These are phyloP conservation scores for Zaprionus davidi DNA, from an alignment of 1,140 invertebrate species.

Conservation along the genomic window DNA sequence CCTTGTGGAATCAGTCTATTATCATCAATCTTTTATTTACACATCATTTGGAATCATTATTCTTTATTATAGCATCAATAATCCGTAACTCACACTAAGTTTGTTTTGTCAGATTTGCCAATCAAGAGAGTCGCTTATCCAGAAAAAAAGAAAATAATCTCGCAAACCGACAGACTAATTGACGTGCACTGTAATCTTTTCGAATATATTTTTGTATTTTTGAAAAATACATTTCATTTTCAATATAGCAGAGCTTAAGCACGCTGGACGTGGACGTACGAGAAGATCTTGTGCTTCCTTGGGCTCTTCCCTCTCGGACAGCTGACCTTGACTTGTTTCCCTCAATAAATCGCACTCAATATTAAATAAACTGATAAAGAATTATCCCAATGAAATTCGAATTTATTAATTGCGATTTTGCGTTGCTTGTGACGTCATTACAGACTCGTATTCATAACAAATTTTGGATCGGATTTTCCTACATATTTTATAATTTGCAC, in stretches of 20 bases:
- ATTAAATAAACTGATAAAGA: conserved; percentile 5
- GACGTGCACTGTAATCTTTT: not conserved
- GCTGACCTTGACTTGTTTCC: conserved; percentile 13
- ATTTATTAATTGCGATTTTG: conserved; percentile 8
- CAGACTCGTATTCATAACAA: not conserved
- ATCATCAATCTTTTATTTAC: not conserved
- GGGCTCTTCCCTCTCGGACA: not conserved
- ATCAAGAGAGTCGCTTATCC: not conserved
- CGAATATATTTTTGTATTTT: not conserved
- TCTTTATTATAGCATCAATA: not conserved
- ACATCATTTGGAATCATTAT: not conserved
- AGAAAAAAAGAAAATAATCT: not conserved
- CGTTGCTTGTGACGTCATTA: not conserved
- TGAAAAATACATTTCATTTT: not conserved
- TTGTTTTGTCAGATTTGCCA: not conserved
- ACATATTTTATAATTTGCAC: not conserved
- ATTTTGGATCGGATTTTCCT: not conserved
- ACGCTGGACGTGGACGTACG: not conserved
- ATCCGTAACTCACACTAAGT: not conserved
- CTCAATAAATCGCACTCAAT: conserved; percentile 34
- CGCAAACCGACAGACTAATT: not conserved
- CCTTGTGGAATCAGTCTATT: no score
- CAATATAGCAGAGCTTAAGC: not conserved
- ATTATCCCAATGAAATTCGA: conserved; percentile 20
- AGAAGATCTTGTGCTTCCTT: conserved; percentile 20